Evolutionary conservation across 2,113 vertebrate species (phyloP).

Genomic region (Cyanoderma ruficeps): DNA sequence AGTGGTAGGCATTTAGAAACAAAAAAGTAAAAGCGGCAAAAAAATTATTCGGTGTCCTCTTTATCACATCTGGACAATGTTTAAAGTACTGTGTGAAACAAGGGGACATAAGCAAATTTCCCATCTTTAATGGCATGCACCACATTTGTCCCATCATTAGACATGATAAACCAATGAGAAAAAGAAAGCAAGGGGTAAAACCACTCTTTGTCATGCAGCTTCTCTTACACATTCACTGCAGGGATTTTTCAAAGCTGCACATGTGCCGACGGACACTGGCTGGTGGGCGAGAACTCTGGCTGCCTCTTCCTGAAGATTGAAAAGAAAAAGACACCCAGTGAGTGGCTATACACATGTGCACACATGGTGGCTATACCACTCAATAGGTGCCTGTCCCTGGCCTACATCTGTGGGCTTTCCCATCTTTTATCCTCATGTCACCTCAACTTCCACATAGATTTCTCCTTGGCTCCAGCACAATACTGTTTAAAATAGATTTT

Average conservation of each 20-base stretch:
- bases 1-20: slow-evolving; percentile 63
- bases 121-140: slow-evolving; percentile 76
- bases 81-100: slow-evolving; percentile 68
- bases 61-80: slow-evolving; percentile 61
- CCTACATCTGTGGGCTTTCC: not conserved
- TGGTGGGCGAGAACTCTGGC: slow-evolving; percentile 84
- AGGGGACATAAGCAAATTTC: slow-evolving; percentile 64
- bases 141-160: slow-evolving; percentile 72
- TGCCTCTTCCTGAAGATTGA: slow-evolving; percentile 85
- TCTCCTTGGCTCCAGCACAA: not conserved
- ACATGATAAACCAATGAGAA: slow-evolving; percentile 76
- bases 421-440: not conserved
- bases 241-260: slow-evolving; percentile 84
- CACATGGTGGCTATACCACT: slow-evolving; percentile 65
- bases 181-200: slow-evolving; percentile 80
- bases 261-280: slow-evolving; percentile 83
- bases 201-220: slow-evolving; percentile 81
- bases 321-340: slow-evolving; percentile 84
- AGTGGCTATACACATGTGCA: slow-evolving; percentile 73
- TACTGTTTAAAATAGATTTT: not conserved
- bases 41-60: slow-evolving; percentile 68
- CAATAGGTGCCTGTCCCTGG: slow-evolving; percentile 55
- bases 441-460: not conserved
- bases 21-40: slow-evolving; percentile 41
- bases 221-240: slow-evolving; percentile 86